Percentiles rank a stretch among this genome's conserved stretches.
Evolutionary conservation across 2,888 invertebrate species (phyloP).

Genomic region (Oligia latruncula): DNA sequence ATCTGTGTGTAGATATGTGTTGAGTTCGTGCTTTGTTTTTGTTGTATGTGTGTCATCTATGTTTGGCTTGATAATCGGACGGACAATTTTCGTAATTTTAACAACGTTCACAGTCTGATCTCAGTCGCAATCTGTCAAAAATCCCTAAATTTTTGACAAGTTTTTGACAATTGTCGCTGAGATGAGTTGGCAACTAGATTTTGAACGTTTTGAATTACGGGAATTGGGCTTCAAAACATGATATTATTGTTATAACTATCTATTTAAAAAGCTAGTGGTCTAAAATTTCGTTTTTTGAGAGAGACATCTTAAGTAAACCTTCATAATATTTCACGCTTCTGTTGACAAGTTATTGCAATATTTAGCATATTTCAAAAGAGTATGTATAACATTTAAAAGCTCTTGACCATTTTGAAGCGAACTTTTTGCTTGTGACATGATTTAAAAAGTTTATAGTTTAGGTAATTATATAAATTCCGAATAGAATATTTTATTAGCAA

Average conservation of each 20-base stretch:
- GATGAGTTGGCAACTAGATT: neutral
- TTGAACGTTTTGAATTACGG: neutral
- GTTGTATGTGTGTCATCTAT: constrained; percentile 31
- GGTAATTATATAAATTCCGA: neutral
- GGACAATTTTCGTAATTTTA: neutral
- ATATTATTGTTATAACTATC: constrained; percentile 6
- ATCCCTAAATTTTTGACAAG: neutral
- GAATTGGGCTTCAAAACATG: too few relatives aligned
- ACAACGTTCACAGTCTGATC: neutral
- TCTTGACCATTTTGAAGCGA: neutral
- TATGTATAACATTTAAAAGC: neutral
- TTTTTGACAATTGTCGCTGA: neutral
- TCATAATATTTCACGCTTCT: neutral
- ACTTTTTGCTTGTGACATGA: neutral
- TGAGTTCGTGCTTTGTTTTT: constrained; percentile 23
- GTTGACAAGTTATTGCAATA: neutral
- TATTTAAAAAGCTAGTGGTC: neutral
- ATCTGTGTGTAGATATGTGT: constrained; percentile 28
- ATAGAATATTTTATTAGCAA: neutral
- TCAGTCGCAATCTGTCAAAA: neutral
- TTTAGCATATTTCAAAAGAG: constrained; percentile 2
- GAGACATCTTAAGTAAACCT: too few relatives aligned
- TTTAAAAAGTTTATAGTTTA: neutral
- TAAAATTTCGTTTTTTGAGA: neutral
- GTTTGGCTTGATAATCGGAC: constrained; percentile 15